Evolutionary conservation across 2,797 vertebrate genomes (phyloP).

Genomic region (Characodon lateralis): DNA sequence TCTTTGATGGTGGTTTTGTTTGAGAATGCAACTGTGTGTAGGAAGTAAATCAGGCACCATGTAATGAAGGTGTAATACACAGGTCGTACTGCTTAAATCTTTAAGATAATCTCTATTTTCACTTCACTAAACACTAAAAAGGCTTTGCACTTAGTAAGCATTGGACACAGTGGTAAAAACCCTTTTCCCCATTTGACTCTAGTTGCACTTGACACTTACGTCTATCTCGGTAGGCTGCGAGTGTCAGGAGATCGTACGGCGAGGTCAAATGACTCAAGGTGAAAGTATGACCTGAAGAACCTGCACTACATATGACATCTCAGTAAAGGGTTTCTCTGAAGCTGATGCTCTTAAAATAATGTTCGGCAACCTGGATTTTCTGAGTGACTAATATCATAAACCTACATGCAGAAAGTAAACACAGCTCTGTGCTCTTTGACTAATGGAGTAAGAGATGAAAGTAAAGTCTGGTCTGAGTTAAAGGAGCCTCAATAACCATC

Average conservation of each 20-base stretch:
- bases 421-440: neutral
- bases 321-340: conserved; percentile 7
- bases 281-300: neutral
- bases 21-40: neutral
- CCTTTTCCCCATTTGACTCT: neutral
- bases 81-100: neutral
- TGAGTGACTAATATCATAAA: neutral
- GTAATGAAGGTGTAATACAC: neutral
- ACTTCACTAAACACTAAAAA: neutral
- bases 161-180: neutral
- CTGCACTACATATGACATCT: neutral
- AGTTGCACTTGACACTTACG: neutral
- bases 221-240: neutral
- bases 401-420: neutral
- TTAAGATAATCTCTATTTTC: neutral
- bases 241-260: neutral
- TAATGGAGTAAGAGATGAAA: neutral
- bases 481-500: neutral
- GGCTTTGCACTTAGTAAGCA: neutral
- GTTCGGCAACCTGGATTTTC: conserved; percentile 6
- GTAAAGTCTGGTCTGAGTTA: conserved; percentile 7
- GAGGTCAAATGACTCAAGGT: conserved; percentile 1
- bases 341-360: neutral
- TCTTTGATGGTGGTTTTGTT: neutral
- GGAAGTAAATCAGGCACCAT: neutral